Evolutionary conservation across 2,113 vertebrate species (phyloP).

Genomic region (Puffinus mauretanicus): DNA sequence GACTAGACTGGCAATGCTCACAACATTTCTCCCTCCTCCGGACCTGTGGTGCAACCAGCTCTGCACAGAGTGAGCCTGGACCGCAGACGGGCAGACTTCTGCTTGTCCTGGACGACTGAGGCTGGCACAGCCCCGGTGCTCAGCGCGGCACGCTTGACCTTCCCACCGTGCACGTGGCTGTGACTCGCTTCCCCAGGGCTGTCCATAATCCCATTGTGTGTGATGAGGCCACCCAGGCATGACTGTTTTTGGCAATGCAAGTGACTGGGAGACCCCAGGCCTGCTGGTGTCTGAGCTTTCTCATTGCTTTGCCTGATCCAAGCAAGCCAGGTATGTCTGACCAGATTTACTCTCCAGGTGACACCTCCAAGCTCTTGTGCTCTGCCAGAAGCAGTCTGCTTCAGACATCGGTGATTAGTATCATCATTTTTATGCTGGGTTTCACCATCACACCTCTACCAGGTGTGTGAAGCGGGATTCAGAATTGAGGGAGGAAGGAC

Average conservation of each 20-base stretch:
- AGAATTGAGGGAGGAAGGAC: neutral
- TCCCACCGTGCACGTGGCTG: accelerated
- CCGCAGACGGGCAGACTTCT: neutral
- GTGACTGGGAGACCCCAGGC: neutral
- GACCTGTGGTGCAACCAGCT: neutral
- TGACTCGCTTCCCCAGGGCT: neutral
- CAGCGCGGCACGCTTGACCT: accelerated
- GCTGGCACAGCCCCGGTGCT: neutral
- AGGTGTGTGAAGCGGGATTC: neutral
- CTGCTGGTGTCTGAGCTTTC: neutral
- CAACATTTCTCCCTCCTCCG: neutral
- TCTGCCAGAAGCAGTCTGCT: neutral
- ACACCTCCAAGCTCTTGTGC: neutral
- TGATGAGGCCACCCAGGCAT: neutral
- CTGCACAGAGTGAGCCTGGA: neutral
- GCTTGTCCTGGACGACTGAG: neutral
- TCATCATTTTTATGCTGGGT: neutral
- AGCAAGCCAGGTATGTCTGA: neutral
- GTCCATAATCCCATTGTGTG: neutral
- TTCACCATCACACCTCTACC: neutral
- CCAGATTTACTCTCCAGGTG: neutral
- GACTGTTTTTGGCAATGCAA: neutral
- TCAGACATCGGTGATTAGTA: neutral
- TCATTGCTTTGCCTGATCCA: neutral
- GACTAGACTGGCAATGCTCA: neutral